These are phyloP conservation scores for fruit fly (Drosophila melanogaster) DNA, from an alignment of 1,140 invertebrate species.

Conservation along the genomic window DNA sequence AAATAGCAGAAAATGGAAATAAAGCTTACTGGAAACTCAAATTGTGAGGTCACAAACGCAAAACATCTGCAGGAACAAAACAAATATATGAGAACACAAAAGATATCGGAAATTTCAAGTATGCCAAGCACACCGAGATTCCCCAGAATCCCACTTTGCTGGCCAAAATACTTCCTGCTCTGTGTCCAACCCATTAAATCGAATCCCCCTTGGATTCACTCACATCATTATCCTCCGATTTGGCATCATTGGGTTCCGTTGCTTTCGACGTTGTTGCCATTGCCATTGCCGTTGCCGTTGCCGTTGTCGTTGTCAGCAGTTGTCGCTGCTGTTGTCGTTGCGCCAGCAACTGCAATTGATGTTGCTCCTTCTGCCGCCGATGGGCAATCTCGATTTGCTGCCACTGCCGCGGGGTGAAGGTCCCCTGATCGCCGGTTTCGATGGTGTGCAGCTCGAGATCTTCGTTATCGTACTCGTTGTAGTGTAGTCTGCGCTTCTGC, in stretches of 20 bases:
- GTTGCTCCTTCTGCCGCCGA: conserved; percentile 48
- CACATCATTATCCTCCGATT: conserved; percentile 47
- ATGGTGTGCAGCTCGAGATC: conserved; percentile 40
- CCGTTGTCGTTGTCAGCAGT: conserved; percentile 30
- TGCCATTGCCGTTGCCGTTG: neutral
- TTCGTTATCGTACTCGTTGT: conserved; percentile 43
- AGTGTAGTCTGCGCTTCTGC: conserved; percentile 29
- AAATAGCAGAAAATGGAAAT: too few species aligned
- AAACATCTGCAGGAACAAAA: too few species aligned
- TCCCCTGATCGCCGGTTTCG: neutral
- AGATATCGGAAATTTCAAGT: neutral
- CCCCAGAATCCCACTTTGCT: conserved; percentile 2
- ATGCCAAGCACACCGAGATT: neutral
- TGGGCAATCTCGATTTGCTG: conserved; percentile 39
- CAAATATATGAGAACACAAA: neutral
- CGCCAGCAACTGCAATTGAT: conserved; percentile 37
- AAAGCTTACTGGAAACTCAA: too few species aligned
- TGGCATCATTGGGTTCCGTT: conserved; percentile 29
- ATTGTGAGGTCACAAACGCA: too few species aligned
- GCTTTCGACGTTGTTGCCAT: neutral
- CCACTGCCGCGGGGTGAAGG: conserved; percentile 28
- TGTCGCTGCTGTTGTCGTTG: conserved; percentile 31
- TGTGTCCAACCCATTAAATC: conserved; percentile 23
- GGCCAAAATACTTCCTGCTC: conserved; percentile 13
- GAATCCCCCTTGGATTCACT: conserved; percentile 30